Conservation (phyloP, 2,888 invertebrate species). For the Plebejus argus region DNA sequence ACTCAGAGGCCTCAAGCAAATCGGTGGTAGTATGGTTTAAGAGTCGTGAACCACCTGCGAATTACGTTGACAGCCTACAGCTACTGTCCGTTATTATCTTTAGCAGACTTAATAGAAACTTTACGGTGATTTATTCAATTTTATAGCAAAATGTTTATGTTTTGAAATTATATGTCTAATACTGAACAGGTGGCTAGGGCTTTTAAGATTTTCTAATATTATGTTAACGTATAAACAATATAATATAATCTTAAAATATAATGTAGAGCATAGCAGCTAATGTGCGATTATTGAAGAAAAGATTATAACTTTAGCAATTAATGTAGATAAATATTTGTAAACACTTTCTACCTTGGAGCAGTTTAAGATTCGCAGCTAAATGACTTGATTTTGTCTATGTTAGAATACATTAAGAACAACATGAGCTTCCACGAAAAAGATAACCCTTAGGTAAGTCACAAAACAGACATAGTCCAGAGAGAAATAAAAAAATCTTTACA, state of each 20-base stretch:
- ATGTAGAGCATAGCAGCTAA: no score
- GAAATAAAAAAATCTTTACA: neutral
- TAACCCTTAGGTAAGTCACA: neutral
- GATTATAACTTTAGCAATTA: no score
- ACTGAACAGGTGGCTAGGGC: neutral
- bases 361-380: no score
- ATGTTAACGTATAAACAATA: neutral
- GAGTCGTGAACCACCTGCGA: slow-evolving; percentile 40
- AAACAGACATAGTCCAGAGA: neutral
- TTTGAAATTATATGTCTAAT: neutral
- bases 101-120: slow-evolving; percentile 46
- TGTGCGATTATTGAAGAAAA: no score
- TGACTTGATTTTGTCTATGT: no score
- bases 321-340: no score
- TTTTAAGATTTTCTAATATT: neutral
- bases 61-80: slow-evolving; percentile 66
- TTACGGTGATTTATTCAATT: slow-evolving; percentile 36
- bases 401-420: no score
- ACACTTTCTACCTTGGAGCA: no score
- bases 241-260: no score
- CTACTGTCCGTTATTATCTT: slow-evolving; percentile 74
- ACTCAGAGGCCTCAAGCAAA: neutral
- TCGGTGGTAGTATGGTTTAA: neutral
- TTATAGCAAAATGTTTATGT: neutral
- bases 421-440: neutral